These are phyloP conservation scores for Pristionchus exspectatus DNA, from an alignment of 2,888 invertebrate species.

Conservation along the genomic window DNA sequence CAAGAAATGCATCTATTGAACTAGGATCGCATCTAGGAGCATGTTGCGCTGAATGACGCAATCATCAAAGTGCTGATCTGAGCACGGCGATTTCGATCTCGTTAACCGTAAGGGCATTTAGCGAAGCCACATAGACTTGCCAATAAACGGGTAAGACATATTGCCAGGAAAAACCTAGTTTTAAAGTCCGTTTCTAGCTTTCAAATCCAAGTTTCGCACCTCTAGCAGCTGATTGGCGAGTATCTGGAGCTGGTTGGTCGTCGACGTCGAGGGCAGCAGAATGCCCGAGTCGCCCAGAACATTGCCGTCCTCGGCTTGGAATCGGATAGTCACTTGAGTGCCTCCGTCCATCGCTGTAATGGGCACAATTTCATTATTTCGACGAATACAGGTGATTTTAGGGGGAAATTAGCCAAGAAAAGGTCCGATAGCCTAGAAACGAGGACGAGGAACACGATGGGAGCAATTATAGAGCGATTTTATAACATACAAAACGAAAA, in stretches of 20 bases:
- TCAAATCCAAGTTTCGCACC: neutral
- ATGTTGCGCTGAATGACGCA: neutral
- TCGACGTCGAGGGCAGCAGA: constrained; percentile 70
- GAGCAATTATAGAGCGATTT: neutral
- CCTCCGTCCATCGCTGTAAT: constrained; percentile 53
- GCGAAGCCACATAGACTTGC: too few relatives aligned
- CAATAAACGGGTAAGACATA: too few relatives aligned
- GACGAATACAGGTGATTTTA: neutral
- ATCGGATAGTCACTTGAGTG: constrained; percentile 56
- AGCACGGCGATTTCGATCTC: neutral
- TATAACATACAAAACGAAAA: neutral
- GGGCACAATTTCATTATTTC: too few relatives aligned
- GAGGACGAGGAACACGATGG: neutral
- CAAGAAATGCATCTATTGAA: neutral
- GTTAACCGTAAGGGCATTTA: too few relatives aligned
- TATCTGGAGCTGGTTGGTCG: constrained; percentile 69
- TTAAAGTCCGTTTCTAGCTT: too few relatives aligned
- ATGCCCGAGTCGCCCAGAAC: constrained; percentile 71
- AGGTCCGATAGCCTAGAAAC: neutral
- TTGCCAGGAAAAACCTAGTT: too few relatives aligned
- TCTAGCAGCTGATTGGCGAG: constrained; percentile 66
- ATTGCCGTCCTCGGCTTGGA: constrained; percentile 65
- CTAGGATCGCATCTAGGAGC: neutral
- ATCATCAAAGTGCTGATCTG: neutral
- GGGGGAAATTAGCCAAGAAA: neutral